Evolutionary conservation across 2,888 invertebrate species (phyloP).

Genomic region (Dastarcus helophoroides): DNA sequence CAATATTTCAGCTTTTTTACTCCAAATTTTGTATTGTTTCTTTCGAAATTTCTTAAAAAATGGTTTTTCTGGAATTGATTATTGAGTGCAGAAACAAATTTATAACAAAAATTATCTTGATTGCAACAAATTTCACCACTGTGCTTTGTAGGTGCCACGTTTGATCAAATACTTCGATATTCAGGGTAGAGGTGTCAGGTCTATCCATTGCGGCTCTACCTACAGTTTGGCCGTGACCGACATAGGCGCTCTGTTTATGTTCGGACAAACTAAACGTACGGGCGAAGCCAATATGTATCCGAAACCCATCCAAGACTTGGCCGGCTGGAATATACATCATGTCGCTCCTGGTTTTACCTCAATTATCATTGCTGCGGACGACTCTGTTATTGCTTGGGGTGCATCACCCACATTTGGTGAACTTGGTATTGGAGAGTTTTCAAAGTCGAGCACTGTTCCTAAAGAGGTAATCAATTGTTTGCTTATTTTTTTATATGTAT

Average conservation of each 20-base stretch:
- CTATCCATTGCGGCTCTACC: slow-evolving; percentile 73
- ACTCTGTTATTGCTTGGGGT: slow-evolving; percentile 85
- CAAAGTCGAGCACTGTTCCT: slow-evolving; percentile 76
- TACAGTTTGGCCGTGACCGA: slow-evolving; percentile 80
- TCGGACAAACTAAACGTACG: slow-evolving; percentile 85
- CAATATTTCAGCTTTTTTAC: too few species aligned
- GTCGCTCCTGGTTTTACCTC: slow-evolving; percentile 77
- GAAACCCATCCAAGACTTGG: slow-evolving; percentile 86
- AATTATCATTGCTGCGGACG: slow-evolving; percentile 79
- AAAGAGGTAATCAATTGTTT: slow-evolving; percentile 56
- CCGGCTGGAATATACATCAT: slow-evolving; percentile 82
- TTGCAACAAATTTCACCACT: slow-evolving; percentile 4
- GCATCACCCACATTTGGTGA: slow-evolving; percentile 91
- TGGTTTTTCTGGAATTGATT: too few species aligned
- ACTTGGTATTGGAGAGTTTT: slow-evolving; percentile 75
- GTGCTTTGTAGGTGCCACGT: slow-evolving; percentile 38
- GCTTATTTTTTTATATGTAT: slow-evolving; percentile 1
- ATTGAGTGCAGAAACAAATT: too few species aligned
- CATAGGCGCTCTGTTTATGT: slow-evolving; percentile 62
- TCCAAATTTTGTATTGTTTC: too few species aligned
- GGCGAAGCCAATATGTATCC: slow-evolving; percentile 97
- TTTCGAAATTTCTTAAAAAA: too few species aligned
- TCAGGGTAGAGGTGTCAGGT: slow-evolving; percentile 70
- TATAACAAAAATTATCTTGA: too few species aligned
- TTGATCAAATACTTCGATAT: slow-evolving; percentile 82